phyloP scores from a whole-genome alignment of 2,113 vertebrate species.

The Colossoma macropomum region DNA sequence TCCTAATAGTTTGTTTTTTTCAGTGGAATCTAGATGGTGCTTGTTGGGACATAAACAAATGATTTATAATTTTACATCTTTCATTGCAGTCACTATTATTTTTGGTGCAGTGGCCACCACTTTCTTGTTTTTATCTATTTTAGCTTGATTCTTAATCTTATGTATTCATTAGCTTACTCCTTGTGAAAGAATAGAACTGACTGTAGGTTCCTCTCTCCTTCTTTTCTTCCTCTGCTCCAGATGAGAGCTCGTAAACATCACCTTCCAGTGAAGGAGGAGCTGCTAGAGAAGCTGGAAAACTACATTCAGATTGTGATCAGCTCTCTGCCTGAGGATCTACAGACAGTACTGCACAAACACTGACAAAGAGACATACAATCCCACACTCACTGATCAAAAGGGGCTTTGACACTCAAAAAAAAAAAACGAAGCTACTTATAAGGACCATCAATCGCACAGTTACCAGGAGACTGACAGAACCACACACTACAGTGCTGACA shows the following conservation, averaged over 20 bases:
- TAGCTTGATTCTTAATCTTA: background rate
- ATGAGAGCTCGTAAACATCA: slow-evolving; percentile 79
- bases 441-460: slow-evolving; percentile 3
- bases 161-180: too few species aligned
- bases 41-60: too few species aligned
- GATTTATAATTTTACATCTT: too few species aligned
- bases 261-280: slow-evolving; percentile 82
- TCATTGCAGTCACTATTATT: too few species aligned
- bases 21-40: background rate
- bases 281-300: slow-evolving; percentile 73
- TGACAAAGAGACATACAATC: slow-evolving; percentile 57
- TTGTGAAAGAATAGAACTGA: too few species aligned
- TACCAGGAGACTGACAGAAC: background rate
- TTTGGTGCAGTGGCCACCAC: too few species aligned
- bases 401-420: background rate
- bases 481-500: background rate
- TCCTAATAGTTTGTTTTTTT: background rate
- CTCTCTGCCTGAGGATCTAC: slow-evolving; percentile 87
- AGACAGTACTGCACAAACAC: slow-evolving; percentile 78
- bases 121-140: background rate
- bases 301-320: slow-evolving; percentile 75
- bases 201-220: background rate
- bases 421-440: background rate
- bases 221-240: slow-evolving; percentile 62
- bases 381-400: slow-evolving; percentile 4